phyloP scores from a whole-genome alignment of 2,113 vertebrate species.

The Sapajus apella region DNA sequence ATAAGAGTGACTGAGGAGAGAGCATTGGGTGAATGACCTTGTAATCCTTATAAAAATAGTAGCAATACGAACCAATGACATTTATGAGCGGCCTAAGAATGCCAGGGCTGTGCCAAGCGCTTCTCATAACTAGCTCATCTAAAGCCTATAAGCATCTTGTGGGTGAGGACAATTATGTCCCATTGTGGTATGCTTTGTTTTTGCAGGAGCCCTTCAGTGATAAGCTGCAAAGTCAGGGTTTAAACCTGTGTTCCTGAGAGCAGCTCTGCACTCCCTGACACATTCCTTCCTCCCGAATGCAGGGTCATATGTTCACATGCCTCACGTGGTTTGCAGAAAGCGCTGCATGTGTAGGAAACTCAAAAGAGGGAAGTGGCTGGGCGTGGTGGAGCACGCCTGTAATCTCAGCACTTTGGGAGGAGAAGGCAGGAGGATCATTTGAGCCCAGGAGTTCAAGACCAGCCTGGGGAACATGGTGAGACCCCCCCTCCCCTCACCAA shows the following conservation, averaged over 20 bases:
- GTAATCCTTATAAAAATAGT: conserved; percentile 39
- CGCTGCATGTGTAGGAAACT: background rate
- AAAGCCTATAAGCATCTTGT: background rate
- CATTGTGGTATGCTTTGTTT: too few relatives aligned
- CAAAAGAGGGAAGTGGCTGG: background rate
- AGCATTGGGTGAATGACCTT: background rate
- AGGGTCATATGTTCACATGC: background rate
- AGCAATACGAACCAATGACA: background rate
- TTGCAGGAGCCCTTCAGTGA: background rate
- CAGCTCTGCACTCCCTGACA: rapidly evolving
- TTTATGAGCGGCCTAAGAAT: background rate
- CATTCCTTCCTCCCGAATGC: background rate
- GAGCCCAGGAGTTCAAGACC: too few relatives aligned
- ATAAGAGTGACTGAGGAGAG: background rate
- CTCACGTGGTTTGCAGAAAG: background rate
- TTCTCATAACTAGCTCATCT: background rate
- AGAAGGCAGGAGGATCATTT: too few relatives aligned
- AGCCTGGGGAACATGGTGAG: too few relatives aligned
- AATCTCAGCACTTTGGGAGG: too few relatives aligned
- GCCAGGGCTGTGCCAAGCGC: background rate
- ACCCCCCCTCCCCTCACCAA: too few relatives aligned
- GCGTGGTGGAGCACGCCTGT: rapidly evolving
- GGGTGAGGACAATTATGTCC: too few relatives aligned
- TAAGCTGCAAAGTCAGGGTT: background rate
- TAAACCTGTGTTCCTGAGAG: too few relatives aligned